Base-by-base conservation (phyloP, 2,113 vertebrate species). In the Phaethornis superciliosus region DNA sequence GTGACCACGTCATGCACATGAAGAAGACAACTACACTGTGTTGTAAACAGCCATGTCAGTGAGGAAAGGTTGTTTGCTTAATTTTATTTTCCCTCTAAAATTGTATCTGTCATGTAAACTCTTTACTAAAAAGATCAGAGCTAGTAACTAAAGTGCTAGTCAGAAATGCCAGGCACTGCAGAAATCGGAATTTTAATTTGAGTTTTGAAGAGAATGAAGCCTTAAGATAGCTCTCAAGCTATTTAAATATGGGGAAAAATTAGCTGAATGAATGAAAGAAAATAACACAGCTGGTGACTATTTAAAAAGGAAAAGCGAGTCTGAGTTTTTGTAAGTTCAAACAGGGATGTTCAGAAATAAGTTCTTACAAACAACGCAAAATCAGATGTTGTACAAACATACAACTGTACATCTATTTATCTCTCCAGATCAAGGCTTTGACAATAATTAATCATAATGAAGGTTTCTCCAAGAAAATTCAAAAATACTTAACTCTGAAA, bases 251-350 rank as follows among this genome's bases (percentile, higher is more conserved):
- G 88, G 81, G 64, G 59, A 74, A 47, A 94, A 96, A 96, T 79
- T 89, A 96, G 69, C 64, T 70, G 84, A 96, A 93, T 87, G 89
- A 96, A 95, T 89, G 84, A 89, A 94, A 93, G 88, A 94, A 95
- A 96, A 91, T 72, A 95, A 92, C 95, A 95, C 94, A 96, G 95
- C 93, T 96, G 95, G 79, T 27, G 78, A 76, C 86, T 96, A 88
- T 92, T 88, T 88, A 79, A 82, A 92, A 95, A 91, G n/a, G n/a
- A 91, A 87, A 81, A 95, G 71, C 5, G 12, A 94, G 87, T 88
- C 56, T 74, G 74, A 84, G 59, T 74, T 93, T 88, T 84, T 90
- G 4, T 88, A 92, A 87, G 86, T 91, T 93, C 88, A 92, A 89
- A 91, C 40, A 47, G 65, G 70, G 69, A 75, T 64, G 33, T 91